Evolutionary conservation across 2,888 invertebrate genomes (phyloP).

Genomic region (Tachystola acroxantha): DNA sequence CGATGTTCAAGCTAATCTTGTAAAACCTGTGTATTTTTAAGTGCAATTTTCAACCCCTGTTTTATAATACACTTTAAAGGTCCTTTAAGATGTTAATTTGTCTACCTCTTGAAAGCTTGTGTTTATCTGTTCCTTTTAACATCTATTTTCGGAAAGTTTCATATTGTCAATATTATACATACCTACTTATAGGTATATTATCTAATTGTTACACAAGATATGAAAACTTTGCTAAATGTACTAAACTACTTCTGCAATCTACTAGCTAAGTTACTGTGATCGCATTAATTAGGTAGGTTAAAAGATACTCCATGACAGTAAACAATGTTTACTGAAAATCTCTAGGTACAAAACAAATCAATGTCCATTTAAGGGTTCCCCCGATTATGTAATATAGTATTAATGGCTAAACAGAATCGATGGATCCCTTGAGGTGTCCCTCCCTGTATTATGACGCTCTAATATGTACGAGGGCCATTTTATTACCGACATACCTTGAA

Average conservation of each 20-base stretch:
- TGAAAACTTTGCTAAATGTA: too few relatives aligned
- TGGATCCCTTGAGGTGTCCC: conserved; percentile 58
- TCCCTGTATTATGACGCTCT: conserved; percentile 57
- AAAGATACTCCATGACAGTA: too few relatives aligned
- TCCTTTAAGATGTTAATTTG: conserved; percentile 55
- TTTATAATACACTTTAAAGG: conserved; percentile 25
- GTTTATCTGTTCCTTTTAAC: conserved; percentile 23
- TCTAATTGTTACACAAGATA: too few relatives aligned
- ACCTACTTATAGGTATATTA: too few relatives aligned
- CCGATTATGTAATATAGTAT: conserved; percentile 51
- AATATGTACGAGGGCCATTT: conserved; percentile 64
- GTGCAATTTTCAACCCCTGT: conserved; percentile 59
- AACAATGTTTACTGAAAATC: conserved; percentile 6
- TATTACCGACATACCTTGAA: conserved; percentile 61
- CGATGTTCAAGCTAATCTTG: conserved; percentile 48
- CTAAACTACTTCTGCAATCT: too few relatives aligned
- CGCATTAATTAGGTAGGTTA: too few relatives aligned
- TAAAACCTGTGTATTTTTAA: conserved; percentile 64
- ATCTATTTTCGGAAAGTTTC: too few relatives aligned
- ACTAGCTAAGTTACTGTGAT: too few relatives aligned
- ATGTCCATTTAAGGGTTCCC: conserved; percentile 20
- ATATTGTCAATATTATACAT: too few relatives aligned
- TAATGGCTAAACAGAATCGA: conserved; percentile 64
- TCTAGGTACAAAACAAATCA: conserved; percentile 20
- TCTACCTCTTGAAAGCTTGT: conserved; percentile 27